Conservation (phyloP, 1,140 invertebrate genomes). For the Adoxophyes honmai region DNA sequence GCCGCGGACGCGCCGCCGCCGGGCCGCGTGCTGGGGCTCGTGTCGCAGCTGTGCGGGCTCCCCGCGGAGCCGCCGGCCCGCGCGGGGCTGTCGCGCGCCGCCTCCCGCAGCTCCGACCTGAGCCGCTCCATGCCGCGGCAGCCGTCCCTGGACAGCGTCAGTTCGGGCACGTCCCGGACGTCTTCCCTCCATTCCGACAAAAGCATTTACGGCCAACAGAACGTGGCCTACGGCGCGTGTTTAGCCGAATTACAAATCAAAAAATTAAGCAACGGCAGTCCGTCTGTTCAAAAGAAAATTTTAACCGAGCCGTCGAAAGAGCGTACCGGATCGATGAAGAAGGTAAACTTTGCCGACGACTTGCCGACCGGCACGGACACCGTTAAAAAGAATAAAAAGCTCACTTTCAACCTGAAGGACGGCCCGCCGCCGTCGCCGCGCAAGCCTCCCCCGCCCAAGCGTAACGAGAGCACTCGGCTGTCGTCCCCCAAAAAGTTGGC, state of each 20-base stretch:
- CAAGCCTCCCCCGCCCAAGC: constrained; percentile 82
- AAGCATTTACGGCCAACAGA: constrained; percentile 48
- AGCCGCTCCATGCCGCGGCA: constrained; percentile 51
- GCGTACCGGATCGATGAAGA: constrained; percentile 56
- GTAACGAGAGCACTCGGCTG: constrained; percentile 83
- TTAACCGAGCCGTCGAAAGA: constrained; percentile 43
- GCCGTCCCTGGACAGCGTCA: constrained; percentile 58
- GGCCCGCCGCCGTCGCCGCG: constrained; percentile 56
- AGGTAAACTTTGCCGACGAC: constrained; percentile 63
- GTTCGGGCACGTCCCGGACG: constrained; percentile 48
- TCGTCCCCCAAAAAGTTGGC: constrained; percentile 86
- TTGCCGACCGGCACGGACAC: constrained; percentile 40
- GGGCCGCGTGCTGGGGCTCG: constrained; percentile 58
- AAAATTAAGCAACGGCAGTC: constrained; percentile 54
- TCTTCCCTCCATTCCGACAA: constrained; percentile 62
- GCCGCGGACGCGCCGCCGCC: constrained; percentile 43
- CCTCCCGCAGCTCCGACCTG: constrained; percentile 27
- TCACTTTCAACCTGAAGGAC: constrained; percentile 56
- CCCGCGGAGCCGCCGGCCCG: constrained; percentile 54
- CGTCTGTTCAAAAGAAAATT: constrained; percentile 49
- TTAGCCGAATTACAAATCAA: constrained; percentile 59
- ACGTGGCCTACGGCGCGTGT: constrained; percentile 56
- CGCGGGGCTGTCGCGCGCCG: constrained; percentile 36
- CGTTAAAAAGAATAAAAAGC: constrained; percentile 55
- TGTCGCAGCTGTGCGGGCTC: constrained; percentile 55